Evolutionary conservation across 1,140 invertebrate species (phyloP).

Genomic region (Teleopsis dalmanni): DNA sequence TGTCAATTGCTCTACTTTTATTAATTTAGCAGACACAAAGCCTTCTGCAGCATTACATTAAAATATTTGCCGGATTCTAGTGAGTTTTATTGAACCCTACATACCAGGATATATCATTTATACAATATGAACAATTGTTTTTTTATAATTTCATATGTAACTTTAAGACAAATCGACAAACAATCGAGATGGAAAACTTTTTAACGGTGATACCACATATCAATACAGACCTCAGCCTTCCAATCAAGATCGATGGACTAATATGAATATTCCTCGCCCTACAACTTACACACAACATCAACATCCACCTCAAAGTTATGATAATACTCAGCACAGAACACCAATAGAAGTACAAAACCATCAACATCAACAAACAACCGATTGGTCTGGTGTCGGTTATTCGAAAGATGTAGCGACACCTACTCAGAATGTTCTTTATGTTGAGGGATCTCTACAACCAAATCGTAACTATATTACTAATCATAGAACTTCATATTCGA

Average conservation of each 20-base stretch:
- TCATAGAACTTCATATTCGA: conserved; percentile 17
- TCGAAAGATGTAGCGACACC: conserved; percentile 13
- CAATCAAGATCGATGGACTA: conserved; percentile 31
- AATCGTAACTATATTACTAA: conserved; percentile 36
- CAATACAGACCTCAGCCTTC: no score
- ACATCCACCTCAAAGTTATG: not conserved
- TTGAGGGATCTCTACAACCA: conserved; percentile 32
- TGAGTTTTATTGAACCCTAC: no score
- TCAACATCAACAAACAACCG: not conserved
- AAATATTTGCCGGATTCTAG: no score
- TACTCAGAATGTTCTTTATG: conserved; percentile 25
- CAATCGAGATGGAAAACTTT: no score
- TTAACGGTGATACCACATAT: no score
- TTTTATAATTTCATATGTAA: no score
- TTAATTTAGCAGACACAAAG: no score
- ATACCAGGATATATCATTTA: no score
- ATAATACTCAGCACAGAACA: not conserved
- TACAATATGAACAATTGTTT: no score
- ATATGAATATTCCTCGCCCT: conserved; percentile 34
- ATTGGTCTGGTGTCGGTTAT: conserved; percentile 21
- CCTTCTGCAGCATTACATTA: no score
- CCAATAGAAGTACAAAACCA: no score
- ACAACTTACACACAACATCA: conserved; percentile 10
- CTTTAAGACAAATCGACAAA: no score
- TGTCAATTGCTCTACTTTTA: conserved; percentile 45